Evolutionary conservation across 2,888 invertebrate genomes (phyloP), one percentile per base, ranked within the genome.

Genomic region (Conus canariensis): DNA sequence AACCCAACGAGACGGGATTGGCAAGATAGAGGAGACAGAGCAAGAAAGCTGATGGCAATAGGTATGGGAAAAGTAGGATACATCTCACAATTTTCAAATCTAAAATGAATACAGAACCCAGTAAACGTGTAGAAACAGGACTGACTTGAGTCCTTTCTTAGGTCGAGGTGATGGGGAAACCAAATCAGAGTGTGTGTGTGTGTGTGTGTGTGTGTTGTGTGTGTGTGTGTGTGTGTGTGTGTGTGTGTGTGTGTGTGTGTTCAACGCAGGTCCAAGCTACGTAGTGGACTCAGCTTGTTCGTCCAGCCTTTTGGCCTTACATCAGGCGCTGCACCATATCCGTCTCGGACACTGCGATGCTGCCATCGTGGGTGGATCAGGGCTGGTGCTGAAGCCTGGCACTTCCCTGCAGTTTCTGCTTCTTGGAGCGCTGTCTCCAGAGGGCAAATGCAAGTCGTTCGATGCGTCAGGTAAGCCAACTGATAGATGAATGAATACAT

Each of bases 251-350:
- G 64, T 64, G 64, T 64, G 64, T 64, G 64, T 64, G 60, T 16
- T 14, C 60, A 67, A 59, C 16, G 60, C 80, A 97, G 97, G 99
- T 3, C 99, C 99, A 14, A 99, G 99, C 96, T 99, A 98, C 96
- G 98, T 99, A 64, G 97, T 99, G 87, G 99, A 99, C 97, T 99
- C 99, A 4, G 99, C 99, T 16, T 99, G 99, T 96, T 99, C 99
- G 0, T 99, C 99, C 94, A 98, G 99, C 92, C 97, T 99, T 96
- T 97, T 98, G 96, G 99, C 99, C 30, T 97, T 99, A 95, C 98
- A 99, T 95, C 98, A 98, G 96, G 96, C 96, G 8, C 92, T 96
- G 87, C 93, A 94, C 83, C 94, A 95, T 90, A 95, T 96, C 45
- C 93, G 95, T 14, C 93, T 97, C 83, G 99, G 99, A n/a, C 98